Percentiles rank a stretch among this genome's conserved stretches.
Conservation (phyloP, 2,797 vertebrate species). For the Taeniopygia guttata region DNA sequence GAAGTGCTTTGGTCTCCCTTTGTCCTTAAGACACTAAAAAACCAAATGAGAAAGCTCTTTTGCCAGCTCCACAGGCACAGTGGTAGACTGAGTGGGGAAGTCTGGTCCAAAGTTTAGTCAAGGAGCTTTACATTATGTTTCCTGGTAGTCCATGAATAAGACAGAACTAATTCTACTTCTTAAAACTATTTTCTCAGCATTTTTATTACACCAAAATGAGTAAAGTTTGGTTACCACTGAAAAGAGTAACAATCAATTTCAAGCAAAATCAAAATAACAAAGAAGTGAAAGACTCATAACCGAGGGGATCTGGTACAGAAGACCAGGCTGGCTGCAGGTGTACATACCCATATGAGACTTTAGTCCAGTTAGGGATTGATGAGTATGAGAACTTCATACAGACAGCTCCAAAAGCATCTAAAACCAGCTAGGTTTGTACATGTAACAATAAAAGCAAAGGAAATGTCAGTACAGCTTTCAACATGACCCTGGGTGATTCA, state of each 20-base stretch:
- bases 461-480: neutral
- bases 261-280: neutral
- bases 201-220: neutral
- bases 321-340: neutral
- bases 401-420: neutral
- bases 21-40: neutral
- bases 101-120: neutral
- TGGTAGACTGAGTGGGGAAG: neutral
- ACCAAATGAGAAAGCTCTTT: neutral
- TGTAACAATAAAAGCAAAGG: neutral
- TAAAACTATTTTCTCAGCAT: neutral
- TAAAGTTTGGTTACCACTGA: neutral
- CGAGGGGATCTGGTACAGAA: neutral
- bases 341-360: neutral
- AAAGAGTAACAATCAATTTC: neutral
- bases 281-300: neutral
- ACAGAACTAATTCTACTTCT: neutral
- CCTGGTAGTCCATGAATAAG: neutral
- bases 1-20: neutral
- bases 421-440: neutral
- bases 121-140: neutral
- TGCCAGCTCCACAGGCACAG: neutral
- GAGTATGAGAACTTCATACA: neutral
- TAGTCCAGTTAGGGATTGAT: neutral
- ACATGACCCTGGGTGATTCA: neutral